phyloP scores from a whole-genome alignment of 2,888 invertebrate genomes.

The Drosophila prostipennis region DNA sequence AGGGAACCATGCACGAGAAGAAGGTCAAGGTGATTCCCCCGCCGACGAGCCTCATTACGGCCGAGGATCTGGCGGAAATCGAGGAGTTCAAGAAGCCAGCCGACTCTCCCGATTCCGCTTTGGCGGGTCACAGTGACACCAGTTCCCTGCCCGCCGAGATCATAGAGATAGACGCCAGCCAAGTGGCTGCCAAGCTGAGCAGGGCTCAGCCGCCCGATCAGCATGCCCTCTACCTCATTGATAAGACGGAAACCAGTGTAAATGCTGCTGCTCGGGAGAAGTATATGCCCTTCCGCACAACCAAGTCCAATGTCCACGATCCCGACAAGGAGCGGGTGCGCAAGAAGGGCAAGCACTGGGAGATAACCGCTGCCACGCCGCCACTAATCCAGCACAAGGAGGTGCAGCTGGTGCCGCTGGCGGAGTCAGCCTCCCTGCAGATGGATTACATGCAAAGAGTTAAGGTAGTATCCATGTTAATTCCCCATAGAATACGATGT shows the following conservation, averaged over 20 bases:
- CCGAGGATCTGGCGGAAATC: conserved; percentile 81
- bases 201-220: conserved; percentile 64
- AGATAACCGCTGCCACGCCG: conserved; percentile 83
- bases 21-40: conserved; percentile 71
- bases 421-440: conserved; percentile 82
- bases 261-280: conserved; percentile 65
- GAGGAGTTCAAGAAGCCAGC: conserved; percentile 61
- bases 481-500: too few species aligned
- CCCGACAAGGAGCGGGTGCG: conserved; percentile 81
- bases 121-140: conserved; percentile 34
- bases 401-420: conserved; percentile 75
- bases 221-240: conserved; percentile 81
- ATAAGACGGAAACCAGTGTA: conserved; percentile 69
- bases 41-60: conserved; percentile 76
- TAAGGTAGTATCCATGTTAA: conserved; percentile 61
- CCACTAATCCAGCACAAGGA: conserved; percentile 80
- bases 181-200: conserved; percentile 18
- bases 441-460: conserved; percentile 75
- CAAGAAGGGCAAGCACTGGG: conserved; percentile 81
- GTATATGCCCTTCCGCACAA: conserved; percentile 82
- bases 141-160: conserved; percentile 57
- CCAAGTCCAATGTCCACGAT: conserved; percentile 82
- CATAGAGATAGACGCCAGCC: conserved; percentile 65
- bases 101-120: conserved; percentile 49
- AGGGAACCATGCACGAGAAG: conserved; percentile 80